Conservation (phyloP, 2,797 vertebrate species). For the Eutrigla gurnardus region DNA sequence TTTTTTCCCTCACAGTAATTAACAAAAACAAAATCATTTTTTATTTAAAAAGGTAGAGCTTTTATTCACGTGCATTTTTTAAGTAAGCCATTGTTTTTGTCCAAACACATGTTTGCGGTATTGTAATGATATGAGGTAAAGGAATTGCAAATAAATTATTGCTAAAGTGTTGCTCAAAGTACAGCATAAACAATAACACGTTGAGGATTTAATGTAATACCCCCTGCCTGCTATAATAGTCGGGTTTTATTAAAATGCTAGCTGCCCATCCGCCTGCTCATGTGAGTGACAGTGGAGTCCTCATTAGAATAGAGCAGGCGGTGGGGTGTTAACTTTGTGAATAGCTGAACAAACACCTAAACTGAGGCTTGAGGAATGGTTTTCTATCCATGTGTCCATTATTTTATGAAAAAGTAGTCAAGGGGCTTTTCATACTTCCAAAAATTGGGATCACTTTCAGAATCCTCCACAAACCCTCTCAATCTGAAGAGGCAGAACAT, state of each 20-base stretch:
- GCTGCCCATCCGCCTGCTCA: constrained; percentile 24
- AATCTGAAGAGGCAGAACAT: constrained; percentile 28
- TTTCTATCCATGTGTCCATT: constrained; percentile 66
- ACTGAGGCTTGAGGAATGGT: constrained; percentile 32
- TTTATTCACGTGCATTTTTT: neutral
- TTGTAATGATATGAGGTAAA: neutral
- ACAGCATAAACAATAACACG: constrained; percentile 31
- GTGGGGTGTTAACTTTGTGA: constrained; percentile 42
- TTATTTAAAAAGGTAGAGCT: too few relatives aligned
- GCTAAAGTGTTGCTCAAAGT: constrained; percentile 21
- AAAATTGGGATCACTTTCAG: constrained; percentile 61
- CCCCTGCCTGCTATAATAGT: constrained; percentile 26
- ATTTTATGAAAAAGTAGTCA: constrained; percentile 52
- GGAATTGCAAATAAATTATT: constrained; percentile 28
- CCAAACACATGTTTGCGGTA: neutral
- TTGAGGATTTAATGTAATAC: constrained; percentile 43
- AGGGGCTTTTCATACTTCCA: constrained; percentile 41
- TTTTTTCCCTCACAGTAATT: too few relatives aligned
- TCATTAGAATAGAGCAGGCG: constrained; percentile 59
- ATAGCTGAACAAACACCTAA: constrained; percentile 62
- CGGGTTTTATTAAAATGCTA: constrained; percentile 60
- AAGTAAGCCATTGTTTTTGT: neutral
- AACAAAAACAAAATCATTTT: neutral
- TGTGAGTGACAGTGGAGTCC: constrained; percentile 65
- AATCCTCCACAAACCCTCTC: constrained; percentile 28